Evolutionary conservation across 1,140 invertebrate genomes (phyloP).

Genomic region (Pogonomyrmex barbatus): DNA sequence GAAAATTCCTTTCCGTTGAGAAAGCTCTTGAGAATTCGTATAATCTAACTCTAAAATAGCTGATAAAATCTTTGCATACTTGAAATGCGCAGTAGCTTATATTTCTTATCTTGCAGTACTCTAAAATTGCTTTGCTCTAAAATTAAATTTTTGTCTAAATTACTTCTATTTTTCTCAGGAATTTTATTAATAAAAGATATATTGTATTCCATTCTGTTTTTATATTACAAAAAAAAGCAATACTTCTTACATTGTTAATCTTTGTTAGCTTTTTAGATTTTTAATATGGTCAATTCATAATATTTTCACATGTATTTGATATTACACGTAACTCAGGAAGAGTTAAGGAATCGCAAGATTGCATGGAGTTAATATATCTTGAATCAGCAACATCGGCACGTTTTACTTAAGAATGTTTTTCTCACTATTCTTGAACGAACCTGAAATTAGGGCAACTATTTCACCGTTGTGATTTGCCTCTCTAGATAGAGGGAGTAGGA

Average conservation of each 20-base stretch:
- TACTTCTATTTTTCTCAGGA: background rate
- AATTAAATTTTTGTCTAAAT: constrained; percentile 2
- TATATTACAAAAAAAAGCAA: background rate
- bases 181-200: background rate
- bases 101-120: background rate
- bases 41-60: constrained; percentile 19
- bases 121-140: constrained; percentile 12
- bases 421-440: constrained; percentile 5
- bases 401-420: constrained; percentile 37
- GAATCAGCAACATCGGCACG: constrained; percentile 25
- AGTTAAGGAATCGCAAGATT: background rate
- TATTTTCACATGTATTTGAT: background rate
- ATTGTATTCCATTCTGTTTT: background rate
- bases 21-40: background rate
- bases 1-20: background rate
- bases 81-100: background rate
- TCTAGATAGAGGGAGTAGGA: background rate
- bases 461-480: constrained; percentile 20
- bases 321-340: background rate
- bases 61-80: constrained; percentile 12
- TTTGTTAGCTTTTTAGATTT: background rate
- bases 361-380: background rate
- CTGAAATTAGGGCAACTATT: constrained; percentile 47
- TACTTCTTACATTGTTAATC: background rate
- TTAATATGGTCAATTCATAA: background rate